Percentiles rank a stretch among this genome's conserved stretches.
phyloP scores from a whole-genome alignment of 2,113 vertebrate genomes.

The Pseudopipra pipra region DNA sequence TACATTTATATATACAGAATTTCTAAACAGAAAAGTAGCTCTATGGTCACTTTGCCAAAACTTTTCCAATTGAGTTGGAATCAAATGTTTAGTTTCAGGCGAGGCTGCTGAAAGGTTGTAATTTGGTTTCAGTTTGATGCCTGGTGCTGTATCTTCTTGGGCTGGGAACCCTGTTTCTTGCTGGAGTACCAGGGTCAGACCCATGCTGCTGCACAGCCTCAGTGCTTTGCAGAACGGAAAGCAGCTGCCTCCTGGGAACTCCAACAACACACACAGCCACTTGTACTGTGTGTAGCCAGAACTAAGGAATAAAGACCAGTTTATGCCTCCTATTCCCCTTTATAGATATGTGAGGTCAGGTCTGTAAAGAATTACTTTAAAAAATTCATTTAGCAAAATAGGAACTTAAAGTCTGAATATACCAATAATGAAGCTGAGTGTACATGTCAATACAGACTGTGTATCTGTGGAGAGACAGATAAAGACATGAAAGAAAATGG shows the following conservation, averaged over 20 bases:
- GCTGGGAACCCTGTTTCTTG: rapidly evolving
- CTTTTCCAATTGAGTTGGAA: not conserved
- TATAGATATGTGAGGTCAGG: not conserved
- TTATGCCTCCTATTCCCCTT: not conserved
- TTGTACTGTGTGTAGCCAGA: not conserved
- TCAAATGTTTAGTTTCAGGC: not conserved
- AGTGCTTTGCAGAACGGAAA: rapidly evolving
- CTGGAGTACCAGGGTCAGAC: rapidly evolving
- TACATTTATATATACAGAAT: not conserved
- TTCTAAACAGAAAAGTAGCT: not conserved
- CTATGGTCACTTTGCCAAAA: not conserved
- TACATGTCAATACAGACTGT: not conserved
- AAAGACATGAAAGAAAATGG: not conserved
- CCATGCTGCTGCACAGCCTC: rapidly evolving
- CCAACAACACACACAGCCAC: not conserved
- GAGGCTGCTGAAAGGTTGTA: not conserved
- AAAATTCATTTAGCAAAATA: not conserved
- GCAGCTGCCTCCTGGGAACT: not conserved
- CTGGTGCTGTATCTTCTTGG: not conserved
- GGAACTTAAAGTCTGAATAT: not conserved
- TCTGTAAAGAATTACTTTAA: not conserved
- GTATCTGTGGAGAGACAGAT: not conserved
- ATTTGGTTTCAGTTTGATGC: not conserved
- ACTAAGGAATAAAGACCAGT: not conserved
- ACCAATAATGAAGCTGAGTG: not conserved